Evolutionary conservation across 2,113 vertebrate species (phyloP), one percentile per base, ranked within the genome.

Genomic region (Ophthalmotilapia sp.): DNA sequence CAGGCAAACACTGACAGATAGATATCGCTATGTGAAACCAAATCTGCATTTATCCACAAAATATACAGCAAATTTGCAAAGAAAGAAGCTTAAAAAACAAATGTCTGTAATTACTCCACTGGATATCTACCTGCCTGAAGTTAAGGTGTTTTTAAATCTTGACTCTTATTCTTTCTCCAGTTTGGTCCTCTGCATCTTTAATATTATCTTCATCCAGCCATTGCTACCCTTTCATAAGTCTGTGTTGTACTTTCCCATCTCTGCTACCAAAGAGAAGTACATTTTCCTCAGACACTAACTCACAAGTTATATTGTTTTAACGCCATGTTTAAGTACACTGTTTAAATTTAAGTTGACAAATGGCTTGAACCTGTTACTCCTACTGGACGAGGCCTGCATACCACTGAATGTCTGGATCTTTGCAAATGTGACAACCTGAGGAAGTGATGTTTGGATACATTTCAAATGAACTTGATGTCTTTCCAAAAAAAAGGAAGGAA

Each of bases 251-350:
- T 79, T 81, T 65, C 49, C 54, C 49, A 40, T 55, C 60, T 79
- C 45, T 36, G 80, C 40, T 84, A 91, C 90, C 91, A 90, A 94
- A 94, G 89, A 92, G 80, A 82, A 83, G 49, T 23, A 19, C 8
- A 58, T 81, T 8, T 13, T 75, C 68, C 81, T 14, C 3, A 53
- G 70, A 55, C 33, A 12, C 9, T 54, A 86, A 82, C 79, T 68
- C 84, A 84, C 47, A 40, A 84, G 90, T 47, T 2, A 84, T 85
- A 80, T 91, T 92, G 89, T 75, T 93, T 40, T 83, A 77, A 77
- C 58, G 75, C 86, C 86, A 58, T 73, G 79, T 88, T 36, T 36
- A 62, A 62, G 2, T 26, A 70, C 51, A 62, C 81, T 49, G 83
- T 85, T 86, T 88, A 47, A 60, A 42, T 85, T 85, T 75, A 62